These are phyloP conservation scores for Clupea harengus DNA, from an alignment of 2,113 vertebrate species.

Conservation along the genomic window DNA sequence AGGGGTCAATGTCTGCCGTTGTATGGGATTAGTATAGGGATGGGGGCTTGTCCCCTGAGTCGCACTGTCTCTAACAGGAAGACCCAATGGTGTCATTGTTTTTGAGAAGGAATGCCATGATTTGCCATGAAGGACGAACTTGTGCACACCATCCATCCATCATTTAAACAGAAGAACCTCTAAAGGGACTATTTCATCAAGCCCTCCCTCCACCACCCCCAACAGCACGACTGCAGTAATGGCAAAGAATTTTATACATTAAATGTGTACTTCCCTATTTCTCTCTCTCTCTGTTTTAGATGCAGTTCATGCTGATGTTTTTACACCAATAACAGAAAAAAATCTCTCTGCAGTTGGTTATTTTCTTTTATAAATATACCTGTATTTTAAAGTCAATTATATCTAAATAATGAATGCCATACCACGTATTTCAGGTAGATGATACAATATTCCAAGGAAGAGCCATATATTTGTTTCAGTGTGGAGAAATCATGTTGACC, in stretches of 20 bases:
- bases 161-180: neutral
- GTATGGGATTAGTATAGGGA: slow-evolving; percentile 11
- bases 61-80: neutral
- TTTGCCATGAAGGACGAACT: neutral
- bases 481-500: neutral
- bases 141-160: neutral
- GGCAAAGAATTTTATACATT: neutral
- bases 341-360: no score
- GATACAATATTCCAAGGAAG: neutral
- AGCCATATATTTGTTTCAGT: neutral
- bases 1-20: neutral
- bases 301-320: neutral
- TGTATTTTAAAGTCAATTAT: neutral
- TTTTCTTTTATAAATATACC: no score
- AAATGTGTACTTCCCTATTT: neutral
- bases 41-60: neutral
- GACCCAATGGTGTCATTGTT: neutral
- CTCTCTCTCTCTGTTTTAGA: neutral
- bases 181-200: neutral
- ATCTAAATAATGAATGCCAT: neutral
- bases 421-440: neutral
- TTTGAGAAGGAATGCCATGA: neutral
- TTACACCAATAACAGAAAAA: neutral
- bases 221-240: neutral
- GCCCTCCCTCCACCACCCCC: neutral